Conservation (phyloP, 2,888 invertebrate species). For the Diaphora mendica region DNA sequence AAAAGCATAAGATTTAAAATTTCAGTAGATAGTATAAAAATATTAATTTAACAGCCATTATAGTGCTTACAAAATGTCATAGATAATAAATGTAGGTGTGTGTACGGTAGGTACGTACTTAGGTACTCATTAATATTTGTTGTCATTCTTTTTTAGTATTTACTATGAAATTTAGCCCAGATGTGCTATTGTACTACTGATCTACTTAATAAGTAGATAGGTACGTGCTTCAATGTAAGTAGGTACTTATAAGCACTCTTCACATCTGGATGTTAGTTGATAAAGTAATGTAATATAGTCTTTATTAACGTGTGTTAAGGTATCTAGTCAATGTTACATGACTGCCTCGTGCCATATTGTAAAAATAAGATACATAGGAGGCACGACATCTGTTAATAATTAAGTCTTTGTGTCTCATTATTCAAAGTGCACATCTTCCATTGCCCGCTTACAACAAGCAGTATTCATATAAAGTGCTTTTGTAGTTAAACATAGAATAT, state of each 20-base stretch:
- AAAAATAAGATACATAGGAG: constrained; percentile 12
- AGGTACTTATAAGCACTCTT: constrained; percentile 33
- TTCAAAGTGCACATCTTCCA: background rate
- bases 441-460: background rate
- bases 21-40: no score
- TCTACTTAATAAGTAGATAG: constrained; percentile 34
- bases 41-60: no score
- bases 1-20: no score
- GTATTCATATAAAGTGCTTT: background rate
- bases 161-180: constrained; percentile 35
- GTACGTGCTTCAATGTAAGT: constrained; percentile 28
- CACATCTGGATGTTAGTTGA: constrained; percentile 29
- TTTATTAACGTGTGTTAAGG: constrained; percentile 7
- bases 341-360: constrained; percentile 14
- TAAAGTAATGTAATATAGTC: constrained; percentile 25
- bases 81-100: no score
- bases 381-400: constrained; percentile 14
- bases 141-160: constrained; percentile 27
- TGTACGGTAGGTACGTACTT: background rate
- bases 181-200: constrained; percentile 42
- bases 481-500: background rate
- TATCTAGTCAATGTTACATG: constrained; percentile 7
- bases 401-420: constrained; percentile 8
- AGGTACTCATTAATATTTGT: background rate
- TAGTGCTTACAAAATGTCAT: background rate